Conservation (phyloP, 1,140 invertebrate genomes). For the Drosophila trapezifrons region DNA sequence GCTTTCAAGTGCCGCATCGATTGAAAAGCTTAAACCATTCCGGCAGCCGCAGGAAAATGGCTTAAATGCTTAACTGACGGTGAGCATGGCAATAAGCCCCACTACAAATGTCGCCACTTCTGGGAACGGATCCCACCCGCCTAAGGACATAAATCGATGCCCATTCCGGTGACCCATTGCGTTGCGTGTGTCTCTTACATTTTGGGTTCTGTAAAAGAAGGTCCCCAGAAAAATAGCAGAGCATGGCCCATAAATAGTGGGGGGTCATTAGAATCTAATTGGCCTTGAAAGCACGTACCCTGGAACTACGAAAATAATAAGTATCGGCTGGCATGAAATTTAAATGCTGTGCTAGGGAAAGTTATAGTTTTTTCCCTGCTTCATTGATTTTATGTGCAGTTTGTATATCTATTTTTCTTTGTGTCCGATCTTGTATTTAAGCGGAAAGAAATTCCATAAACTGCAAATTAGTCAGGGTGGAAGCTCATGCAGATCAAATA, state of each 20-base stretch:
- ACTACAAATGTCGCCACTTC: slow-evolving; percentile 11
- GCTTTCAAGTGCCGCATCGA: slow-evolving; percentile 13
- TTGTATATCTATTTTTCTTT: no score
- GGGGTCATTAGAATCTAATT: slow-evolving; percentile 19
- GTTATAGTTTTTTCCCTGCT: neutral
- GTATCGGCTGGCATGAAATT: neutral
- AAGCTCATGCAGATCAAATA: neutral
- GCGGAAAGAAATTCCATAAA: neutral
- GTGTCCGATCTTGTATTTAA: neutral
- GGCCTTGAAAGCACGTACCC: slow-evolving; percentile 18
- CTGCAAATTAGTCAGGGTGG: neutral
- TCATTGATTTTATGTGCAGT: slow-evolving; percentile 2
- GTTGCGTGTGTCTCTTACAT: slow-evolving; percentile 22
- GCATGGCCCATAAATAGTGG: slow-evolving; percentile 25
- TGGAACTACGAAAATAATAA: slow-evolving; percentile 1
- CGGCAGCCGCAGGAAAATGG: slow-evolving; percentile 18
- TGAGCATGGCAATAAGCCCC: slow-evolving; percentile 19
- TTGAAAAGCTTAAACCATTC: slow-evolving; percentile 14
- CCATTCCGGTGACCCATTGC: slow-evolving; percentile 3
- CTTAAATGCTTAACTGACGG: slow-evolving; percentile 25
- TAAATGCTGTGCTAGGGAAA: neutral
- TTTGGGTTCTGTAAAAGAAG: neutral
- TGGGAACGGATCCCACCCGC: neutral
- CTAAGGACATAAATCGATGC: slow-evolving; percentile 20
- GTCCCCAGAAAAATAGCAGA: slow-evolving; percentile 5